Percentiles rank a stretch among this genome's conserved stretches.
Conservation (phyloP, 2,888 invertebrate species). For the Drosophila seclusa region DNA sequence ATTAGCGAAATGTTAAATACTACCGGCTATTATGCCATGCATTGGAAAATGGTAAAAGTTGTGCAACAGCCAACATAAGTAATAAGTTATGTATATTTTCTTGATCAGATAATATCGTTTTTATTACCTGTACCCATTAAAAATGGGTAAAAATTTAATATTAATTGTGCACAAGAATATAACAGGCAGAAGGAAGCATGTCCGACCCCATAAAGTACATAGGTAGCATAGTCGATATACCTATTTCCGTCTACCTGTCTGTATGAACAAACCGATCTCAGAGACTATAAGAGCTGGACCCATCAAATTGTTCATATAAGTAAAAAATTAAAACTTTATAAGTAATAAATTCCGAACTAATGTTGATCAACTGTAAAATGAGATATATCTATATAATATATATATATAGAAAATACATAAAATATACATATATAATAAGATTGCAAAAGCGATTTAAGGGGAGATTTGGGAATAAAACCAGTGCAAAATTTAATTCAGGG, state of each 20-base stretch:
- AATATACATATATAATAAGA: background rate
- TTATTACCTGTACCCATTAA: background rate
- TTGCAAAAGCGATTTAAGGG: background rate
- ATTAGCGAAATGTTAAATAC: constrained; percentile 37
- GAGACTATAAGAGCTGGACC: background rate
- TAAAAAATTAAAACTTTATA: too few relatives aligned
- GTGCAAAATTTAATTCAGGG: accelerated
- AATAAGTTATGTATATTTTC: background rate
- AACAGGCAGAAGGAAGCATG: too few relatives aligned
- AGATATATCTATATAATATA: background rate
- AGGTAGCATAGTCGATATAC: accelerated
- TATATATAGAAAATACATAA: background rate
- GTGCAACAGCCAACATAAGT: background rate
- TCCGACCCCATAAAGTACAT: accelerated
- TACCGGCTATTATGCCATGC: constrained; percentile 21
- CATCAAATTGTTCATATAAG: background rate
- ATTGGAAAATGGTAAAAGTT: background rate
- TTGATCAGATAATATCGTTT: background rate
- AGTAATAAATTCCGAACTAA: background rate
- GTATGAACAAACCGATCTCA: background rate
- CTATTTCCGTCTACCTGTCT: accelerated
- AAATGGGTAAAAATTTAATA: background rate
- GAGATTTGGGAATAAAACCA: background rate
- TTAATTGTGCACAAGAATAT: background rate
- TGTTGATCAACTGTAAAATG: background rate